A percentile compares a stretch with the other conserved stretches of the same genome.
phyloP scores from a whole-genome alignment of 2,888 invertebrate genomes.

The Petrophora chlorosata region DNA sequence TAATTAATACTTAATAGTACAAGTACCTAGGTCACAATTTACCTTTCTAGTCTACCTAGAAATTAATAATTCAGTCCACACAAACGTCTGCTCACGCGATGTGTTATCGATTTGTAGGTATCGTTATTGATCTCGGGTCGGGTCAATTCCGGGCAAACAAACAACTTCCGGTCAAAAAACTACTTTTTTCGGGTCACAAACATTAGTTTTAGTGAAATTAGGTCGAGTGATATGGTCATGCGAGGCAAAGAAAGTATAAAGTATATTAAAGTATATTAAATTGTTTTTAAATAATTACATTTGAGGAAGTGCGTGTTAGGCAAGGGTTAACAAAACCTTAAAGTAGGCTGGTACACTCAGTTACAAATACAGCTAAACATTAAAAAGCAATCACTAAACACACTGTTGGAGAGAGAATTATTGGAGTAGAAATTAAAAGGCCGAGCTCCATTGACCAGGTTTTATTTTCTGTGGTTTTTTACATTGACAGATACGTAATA shows the following conservation, averaged over 20 bases:
- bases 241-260: neutral
- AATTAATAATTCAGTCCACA: slow-evolving; percentile 7
- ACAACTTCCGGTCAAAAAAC: slow-evolving; percentile 3
- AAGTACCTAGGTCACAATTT: too few species aligned
- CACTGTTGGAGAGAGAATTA: too few species aligned
- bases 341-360: too few species aligned
- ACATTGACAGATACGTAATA: too few species aligned
- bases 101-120: slow-evolving; percentile 8
- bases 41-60: too few species aligned
- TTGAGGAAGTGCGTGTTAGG: neutral
- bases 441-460: too few species aligned
- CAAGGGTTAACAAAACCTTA: too few species aligned
- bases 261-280: neutral
- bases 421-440: too few species aligned
- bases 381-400: too few species aligned
- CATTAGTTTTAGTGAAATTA: slow-evolving; percentile 12
- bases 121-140: slow-evolving; percentile 15
- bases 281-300: neutral
- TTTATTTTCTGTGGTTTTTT: too few species aligned
- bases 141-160: slow-evolving; percentile 18
- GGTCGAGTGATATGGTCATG: slow-evolving; percentile 4
- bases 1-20: too few species aligned
- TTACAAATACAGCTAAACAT: too few species aligned
- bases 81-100: neutral
- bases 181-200: slow-evolving; percentile 7